Conservation (phyloP, 2,888 invertebrate genomes). For the Thymelicus acteon region DNA sequence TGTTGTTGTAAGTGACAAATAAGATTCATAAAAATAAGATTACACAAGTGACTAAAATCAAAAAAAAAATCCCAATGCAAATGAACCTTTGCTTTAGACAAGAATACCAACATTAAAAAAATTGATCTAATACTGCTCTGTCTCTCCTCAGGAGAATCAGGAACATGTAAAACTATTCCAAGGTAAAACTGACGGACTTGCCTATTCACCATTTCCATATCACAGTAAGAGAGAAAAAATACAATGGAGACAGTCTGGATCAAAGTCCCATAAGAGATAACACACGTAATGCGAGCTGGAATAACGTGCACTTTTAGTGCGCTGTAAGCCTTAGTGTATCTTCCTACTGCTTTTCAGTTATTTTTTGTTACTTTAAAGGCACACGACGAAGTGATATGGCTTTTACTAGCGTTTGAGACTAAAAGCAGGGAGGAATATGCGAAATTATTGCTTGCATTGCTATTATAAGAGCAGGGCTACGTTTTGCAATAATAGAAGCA, state of each 20-base stretch:
- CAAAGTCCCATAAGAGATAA: slow-evolving; percentile 14
- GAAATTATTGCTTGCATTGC: slow-evolving; percentile 14
- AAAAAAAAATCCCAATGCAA: too few species aligned
- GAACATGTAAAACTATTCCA: too few species aligned
- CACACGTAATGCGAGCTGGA: slow-evolving; percentile 1
- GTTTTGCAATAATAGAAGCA: neutral
- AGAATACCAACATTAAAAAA: too few species aligned
- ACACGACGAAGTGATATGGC: slow-evolving; percentile 18
- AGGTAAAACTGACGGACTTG: too few species aligned
- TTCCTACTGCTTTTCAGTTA: slow-evolving; percentile 12
- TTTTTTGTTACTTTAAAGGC: slow-evolving; percentile 19
- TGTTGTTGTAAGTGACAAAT: too few species aligned
- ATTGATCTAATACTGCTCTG: too few species aligned
- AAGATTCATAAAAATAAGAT: too few species aligned
- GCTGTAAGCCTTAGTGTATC: slow-evolving; percentile 5
- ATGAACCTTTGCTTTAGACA: too few species aligned
- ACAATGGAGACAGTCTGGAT: slow-evolving; percentile 3
- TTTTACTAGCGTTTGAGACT: slow-evolving; percentile 21
- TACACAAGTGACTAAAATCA: too few species aligned
- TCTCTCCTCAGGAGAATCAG: too few species aligned
- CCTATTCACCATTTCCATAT: neutral
- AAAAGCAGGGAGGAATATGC: slow-evolving; percentile 13
- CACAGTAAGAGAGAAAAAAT: neutral
- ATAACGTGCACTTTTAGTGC: slow-evolving; percentile 9
- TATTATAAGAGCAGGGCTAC: neutral